Percentiles rank a stretch among this genome's conserved stretches.
Conservation (phyloP, 2,888 invertebrate species). For the Spisula solida region DNA sequence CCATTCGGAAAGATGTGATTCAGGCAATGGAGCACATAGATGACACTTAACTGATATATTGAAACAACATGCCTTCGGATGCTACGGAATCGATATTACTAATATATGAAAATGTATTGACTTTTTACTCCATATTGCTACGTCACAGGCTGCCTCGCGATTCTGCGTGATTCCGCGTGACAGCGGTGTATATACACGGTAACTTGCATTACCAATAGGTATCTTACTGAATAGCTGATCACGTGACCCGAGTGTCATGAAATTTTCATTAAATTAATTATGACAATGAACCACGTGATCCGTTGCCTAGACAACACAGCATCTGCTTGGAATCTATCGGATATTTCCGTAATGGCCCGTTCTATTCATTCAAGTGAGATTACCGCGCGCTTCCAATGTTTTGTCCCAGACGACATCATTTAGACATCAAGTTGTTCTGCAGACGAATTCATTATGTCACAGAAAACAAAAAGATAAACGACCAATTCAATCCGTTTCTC, state of each 20-base stretch:
- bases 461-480: constrained; percentile 37
- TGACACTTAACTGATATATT: constrained; percentile 50
- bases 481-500: constrained; percentile 9
- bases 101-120: constrained; percentile 72
- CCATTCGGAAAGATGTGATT: constrained; percentile 51
- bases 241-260: constrained; percentile 70
- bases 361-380: constrained; percentile 61
- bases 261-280: constrained; percentile 75
- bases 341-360: constrained; percentile 53
- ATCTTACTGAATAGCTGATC: constrained; percentile 66
- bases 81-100: constrained; percentile 62
- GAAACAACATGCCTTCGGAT: constrained; percentile 59
- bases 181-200: constrained; percentile 55
- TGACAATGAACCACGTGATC: constrained; percentile 70
- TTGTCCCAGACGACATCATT: constrained; percentile 59
- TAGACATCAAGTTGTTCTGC: constrained; percentile 37
- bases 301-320: constrained; percentile 69
- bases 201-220: constrained; percentile 65
- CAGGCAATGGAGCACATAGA: constrained; percentile 55
- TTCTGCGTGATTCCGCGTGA: constrained; percentile 60
- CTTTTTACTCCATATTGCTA: constrained; percentile 62
- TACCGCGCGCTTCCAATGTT: constrained; percentile 58
- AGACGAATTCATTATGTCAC: constrained; percentile 51
- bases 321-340: constrained; percentile 69
- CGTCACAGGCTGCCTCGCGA: constrained; percentile 62